Conservation (phyloP, 2,113 vertebrate genomes). For the Planiliza haematocheilus region DNA sequence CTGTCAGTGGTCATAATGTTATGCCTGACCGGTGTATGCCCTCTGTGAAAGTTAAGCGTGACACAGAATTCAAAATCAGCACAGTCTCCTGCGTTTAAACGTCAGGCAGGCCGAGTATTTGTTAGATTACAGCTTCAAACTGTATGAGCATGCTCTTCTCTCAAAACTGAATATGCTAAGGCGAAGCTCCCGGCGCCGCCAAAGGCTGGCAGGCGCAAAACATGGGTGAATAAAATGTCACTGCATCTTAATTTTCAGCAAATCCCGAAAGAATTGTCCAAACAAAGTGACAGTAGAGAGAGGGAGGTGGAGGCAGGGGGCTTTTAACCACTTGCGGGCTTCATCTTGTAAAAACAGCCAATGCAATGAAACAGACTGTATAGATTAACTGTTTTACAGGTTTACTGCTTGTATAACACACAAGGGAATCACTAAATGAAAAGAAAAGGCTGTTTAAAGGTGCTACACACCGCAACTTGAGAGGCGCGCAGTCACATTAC, state of each 20-base stretch:
- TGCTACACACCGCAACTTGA: slow-evolving; percentile 21
- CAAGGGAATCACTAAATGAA: not conserved
- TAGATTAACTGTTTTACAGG: not conserved
- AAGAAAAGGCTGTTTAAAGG: slow-evolving; percentile 28
- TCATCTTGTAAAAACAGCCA: not conserved
- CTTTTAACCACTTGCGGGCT: slow-evolving; percentile 16
- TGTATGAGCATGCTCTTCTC: too few relatives aligned
- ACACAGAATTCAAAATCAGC: too few relatives aligned
- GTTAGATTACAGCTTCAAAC: not conserved
- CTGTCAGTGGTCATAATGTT: too few relatives aligned
- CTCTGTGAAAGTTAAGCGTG: too few relatives aligned
- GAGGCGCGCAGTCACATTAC: slow-evolving; percentile 28
- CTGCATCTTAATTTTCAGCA: slow-evolving; percentile 7
- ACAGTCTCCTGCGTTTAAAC: too few relatives aligned
- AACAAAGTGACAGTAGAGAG: not conserved
- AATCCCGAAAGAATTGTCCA: not conserved
- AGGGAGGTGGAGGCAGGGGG: too few relatives aligned
- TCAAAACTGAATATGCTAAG: slow-evolving; percentile 12
- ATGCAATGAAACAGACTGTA: not conserved
- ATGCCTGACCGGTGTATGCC: too few relatives aligned
- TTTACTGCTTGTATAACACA: not conserved
- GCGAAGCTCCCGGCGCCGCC: slow-evolving; percentile 29
- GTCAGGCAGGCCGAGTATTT: too few relatives aligned
- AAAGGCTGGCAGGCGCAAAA: slow-evolving; percentile 9
- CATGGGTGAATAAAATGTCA: not conserved